These are phyloP conservation scores for Lordiphosa fenestrarum DNA, from an alignment of 2,888 invertebrate species.

Conservation along the genomic window DNA sequence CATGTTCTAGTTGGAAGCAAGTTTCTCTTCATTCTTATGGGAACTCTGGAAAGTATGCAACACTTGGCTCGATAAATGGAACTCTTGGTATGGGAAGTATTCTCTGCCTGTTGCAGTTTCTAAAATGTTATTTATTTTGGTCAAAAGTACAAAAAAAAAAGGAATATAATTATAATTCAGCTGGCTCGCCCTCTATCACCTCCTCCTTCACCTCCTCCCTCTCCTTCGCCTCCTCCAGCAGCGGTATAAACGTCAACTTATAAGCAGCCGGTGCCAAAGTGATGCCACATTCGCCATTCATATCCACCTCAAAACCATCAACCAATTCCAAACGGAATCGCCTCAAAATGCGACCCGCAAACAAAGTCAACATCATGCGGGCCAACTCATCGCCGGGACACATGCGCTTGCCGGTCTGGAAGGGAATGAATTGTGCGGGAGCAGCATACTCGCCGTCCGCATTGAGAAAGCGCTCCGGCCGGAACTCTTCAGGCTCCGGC, in stretches of 20 bases:
- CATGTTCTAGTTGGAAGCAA: too few species aligned
- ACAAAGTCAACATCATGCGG: conserved; percentile 85
- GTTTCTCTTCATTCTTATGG: too few species aligned
- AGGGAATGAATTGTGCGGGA: conserved; percentile 88
- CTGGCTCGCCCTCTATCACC: too few species aligned
- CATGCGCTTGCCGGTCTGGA: conserved; percentile 92
- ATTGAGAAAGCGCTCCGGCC: conserved; percentile 86
- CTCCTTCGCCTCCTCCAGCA: background rate
- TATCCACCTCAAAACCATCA: conserved; percentile 79
- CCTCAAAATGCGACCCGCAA: conserved; percentile 84
- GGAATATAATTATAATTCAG: too few species aligned
- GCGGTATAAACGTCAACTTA: conserved; percentile 49
- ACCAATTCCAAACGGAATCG: conserved; percentile 80
- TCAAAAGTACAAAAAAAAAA: too few species aligned
- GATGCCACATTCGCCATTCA: conserved; percentile 88
- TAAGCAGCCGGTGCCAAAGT: conserved; percentile 86
- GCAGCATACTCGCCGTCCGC: conserved; percentile 84
- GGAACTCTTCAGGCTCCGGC: conserved; percentile 85
- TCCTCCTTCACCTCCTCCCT: too few species aligned
- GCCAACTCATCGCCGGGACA: conserved; percentile 93
- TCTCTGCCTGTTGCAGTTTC: too few species aligned
- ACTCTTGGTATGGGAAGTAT: too few species aligned
- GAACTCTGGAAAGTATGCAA: too few species aligned
- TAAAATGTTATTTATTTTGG: too few species aligned
- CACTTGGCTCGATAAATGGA: too few species aligned